Base-by-base conservation (phyloP, 2,888 invertebrate species). In the Mongoloraphidia duomilia region DNA sequence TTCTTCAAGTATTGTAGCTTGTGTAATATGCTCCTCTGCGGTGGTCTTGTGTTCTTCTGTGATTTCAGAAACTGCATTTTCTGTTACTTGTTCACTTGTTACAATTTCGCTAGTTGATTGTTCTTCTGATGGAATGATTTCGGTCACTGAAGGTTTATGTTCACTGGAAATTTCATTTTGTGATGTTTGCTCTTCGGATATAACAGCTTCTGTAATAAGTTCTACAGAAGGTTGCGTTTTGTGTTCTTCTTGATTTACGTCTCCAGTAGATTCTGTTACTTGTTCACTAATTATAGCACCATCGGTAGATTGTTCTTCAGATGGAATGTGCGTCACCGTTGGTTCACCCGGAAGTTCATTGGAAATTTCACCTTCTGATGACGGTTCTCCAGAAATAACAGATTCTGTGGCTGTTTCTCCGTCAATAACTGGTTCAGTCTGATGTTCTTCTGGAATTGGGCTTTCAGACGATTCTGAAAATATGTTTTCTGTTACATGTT, bases 1-100 rank as follows among this genome's bases (percentile, higher is more conserved):
- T 53, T 56, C 53, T 43, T 54, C 42, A 48, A 53, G 52, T 35
- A 48, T 51, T n/a, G 42, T 10, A n/a, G 6, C 10, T n/a, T 11
- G 11, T 10, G 41, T n/a, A n/a, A n/a, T n/a, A n/a, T n/a, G n/a
- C n/a, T n/a, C 46, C 14, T 38, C 46, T 11, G 40, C 17, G 14
- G n/a, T n/a, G 9, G 9, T 37, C 3, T 46, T 40, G 39, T 14
- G 38, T 46, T 41, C 41, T 2, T 33, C 45, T 26, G 26, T 26
- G 26, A 26, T 26, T 26, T 26, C 26, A 26, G 26, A 26, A 26
- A 26, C 6, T 26, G 26, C 26, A 26, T 26, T 26, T 26, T 26
- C 26, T 26, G 26, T 26, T 26, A 49, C 43, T 10, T 45, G 43
- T 46, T 35, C 49, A 36, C 5, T 44, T 44, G 41, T 41, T 42